Evolutionary conservation across 2,797 vertebrate genomes (phyloP).

Genomic region (Neomorphus geoffroyi): DNA sequence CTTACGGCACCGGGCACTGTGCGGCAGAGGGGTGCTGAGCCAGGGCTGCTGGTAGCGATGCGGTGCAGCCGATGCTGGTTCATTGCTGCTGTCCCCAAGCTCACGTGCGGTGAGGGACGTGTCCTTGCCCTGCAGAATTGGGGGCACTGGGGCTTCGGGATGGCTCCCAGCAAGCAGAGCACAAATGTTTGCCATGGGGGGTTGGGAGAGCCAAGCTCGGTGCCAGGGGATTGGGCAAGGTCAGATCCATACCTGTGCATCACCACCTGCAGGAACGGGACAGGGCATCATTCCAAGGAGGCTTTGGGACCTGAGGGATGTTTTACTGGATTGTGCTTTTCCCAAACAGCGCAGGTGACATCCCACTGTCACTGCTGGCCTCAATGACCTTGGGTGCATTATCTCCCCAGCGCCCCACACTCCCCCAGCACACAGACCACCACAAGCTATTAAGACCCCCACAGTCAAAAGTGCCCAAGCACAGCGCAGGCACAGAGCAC

Average conservation of each 20-base stretch:
- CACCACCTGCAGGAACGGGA: neutral
- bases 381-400: constrained; percentile 41
- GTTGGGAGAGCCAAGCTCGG: neutral
- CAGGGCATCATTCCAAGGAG: rapidly evolving
- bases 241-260: neutral
- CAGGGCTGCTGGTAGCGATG: neutral
- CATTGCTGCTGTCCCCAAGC: neutral
- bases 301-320: rapidly evolving
- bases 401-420: rapidly evolving
- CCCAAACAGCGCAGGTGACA: neutral
- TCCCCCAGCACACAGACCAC: neutral
- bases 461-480: neutral
- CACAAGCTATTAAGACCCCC: neutral
- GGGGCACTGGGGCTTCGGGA: neutral
- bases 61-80: neutral
- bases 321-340: neutral
- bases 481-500: neutral
- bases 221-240: neutral
- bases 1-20: rapidly evolving
- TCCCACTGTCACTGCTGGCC: neutral
- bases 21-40: neutral
- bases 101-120: neutral
- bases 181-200: neutral
- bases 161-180: neutral
- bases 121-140: constrained; percentile 7